Evolutionary conservation across 2,797 vertebrate genomes (phyloP).

Genomic region (Carcharodon carcharias): DNA sequence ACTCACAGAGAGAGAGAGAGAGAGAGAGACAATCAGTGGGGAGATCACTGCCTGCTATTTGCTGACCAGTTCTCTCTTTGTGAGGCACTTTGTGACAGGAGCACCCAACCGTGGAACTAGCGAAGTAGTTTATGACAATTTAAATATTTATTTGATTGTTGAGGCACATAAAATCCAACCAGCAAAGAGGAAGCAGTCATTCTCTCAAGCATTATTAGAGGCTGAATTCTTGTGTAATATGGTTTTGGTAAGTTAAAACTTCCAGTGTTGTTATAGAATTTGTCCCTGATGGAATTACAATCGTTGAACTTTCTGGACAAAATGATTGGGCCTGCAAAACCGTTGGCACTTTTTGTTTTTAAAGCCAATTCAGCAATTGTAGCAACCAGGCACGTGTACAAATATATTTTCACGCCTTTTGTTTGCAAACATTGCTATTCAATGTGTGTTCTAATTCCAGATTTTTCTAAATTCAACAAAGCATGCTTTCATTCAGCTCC

Average conservation of each 20-base stretch:
- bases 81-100: background rate
- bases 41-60: background rate
- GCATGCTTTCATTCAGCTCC: background rate
- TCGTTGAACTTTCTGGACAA: background rate
- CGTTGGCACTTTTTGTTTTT: too few relatives aligned
- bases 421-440: background rate
- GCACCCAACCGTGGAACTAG: background rate
- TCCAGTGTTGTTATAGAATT: background rate
- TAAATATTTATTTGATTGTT: constrained; percentile 11
- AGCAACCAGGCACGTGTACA: background rate
- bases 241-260: background rate
- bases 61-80: background rate
- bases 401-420: background rate
- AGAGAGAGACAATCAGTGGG: background rate
- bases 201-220: background rate
- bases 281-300: background rate
- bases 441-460: background rate
- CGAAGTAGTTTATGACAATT: background rate
- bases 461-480: background rate
- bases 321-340: background rate
- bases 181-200: background rate
- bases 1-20: background rate
- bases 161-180: background rate
- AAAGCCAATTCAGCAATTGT: background rate
- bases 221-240: background rate